These are phyloP conservation scores for Delphinapterus leucas DNA, from an alignment of 2,113 vertebrate species.

Conservation along the genomic window DNA sequence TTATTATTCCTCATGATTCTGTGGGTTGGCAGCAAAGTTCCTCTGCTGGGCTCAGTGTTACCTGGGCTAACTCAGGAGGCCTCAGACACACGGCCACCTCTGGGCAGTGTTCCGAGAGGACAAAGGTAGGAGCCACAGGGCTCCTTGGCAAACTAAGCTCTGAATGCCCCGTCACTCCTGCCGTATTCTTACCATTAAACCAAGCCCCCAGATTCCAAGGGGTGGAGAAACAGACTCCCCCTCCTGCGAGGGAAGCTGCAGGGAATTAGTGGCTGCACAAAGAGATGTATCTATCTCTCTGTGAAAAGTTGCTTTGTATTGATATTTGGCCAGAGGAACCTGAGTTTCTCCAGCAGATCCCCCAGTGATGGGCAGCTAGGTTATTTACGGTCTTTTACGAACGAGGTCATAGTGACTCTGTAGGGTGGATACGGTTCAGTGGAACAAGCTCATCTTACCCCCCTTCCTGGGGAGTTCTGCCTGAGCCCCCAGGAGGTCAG, in stretches of 20 bases:
- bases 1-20: not conserved
- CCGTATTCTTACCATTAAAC: too few relatives aligned
- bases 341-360: not conserved
- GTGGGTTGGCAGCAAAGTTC: not conserved
- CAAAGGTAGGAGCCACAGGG: not conserved
- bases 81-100: too few relatives aligned
- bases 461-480: not conserved
- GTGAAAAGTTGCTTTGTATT: not conserved
- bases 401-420: not conserved
- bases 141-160: not conserved
- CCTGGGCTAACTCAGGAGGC: not conserved
- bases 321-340: not conserved
- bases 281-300: not conserved
- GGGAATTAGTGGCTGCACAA: too few relatives aligned
- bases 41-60: not conserved
- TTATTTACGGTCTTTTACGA: not conserved
- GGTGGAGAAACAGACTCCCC: too few relatives aligned
- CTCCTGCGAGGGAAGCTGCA: not conserved
- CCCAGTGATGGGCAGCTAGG: not conserved
- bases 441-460: not conserved
- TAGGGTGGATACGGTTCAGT: not conserved
- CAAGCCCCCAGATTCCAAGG: too few relatives aligned
- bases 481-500: not conserved
- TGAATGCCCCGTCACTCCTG: accelerated
- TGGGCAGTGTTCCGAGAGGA: not conserved